Percentiles rank a stretch among this genome's conserved stretches.
Conservation (phyloP, 2,888 invertebrate species). For the Lasioglossum villosulum region DNA sequence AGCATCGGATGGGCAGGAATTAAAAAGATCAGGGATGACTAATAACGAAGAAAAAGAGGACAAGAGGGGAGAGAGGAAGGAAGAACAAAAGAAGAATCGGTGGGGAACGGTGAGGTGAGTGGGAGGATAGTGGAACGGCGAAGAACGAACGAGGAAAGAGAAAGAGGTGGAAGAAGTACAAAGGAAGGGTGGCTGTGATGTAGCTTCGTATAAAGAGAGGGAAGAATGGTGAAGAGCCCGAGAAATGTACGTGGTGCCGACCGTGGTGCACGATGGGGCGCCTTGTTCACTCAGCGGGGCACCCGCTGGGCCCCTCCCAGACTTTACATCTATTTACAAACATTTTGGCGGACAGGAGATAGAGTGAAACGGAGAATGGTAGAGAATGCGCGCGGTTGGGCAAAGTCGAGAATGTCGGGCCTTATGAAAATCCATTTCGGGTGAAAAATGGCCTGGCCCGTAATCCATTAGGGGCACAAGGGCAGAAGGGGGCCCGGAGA, state of each 20-base stretch:
- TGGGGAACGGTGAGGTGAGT: slow-evolving; percentile 12
- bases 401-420: slow-evolving; percentile 68
- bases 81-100: neutral
- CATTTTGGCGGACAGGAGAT: slow-evolving; percentile 80
- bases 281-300: slow-evolving; percentile 81
- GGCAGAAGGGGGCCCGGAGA: slow-evolving; percentile 32
- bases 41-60: slow-evolving; percentile 34
- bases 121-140: slow-evolving; percentile 16
- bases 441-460: slow-evolving; percentile 78
- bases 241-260: slow-evolving; percentile 70
- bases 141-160: slow-evolving; percentile 19
- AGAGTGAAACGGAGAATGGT: slow-evolving; percentile 61
- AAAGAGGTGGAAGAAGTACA: slow-evolving; percentile 57
- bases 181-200: slow-evolving; percentile 66
- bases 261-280: slow-evolving; percentile 79
- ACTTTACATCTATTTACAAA: slow-evolving; percentile 83
- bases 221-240: slow-evolving; percentile 72
- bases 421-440: slow-evolving; percentile 77
- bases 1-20: slow-evolving; percentile 57
- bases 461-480: slow-evolving; percentile 68
- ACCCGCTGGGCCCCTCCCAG: slow-evolving; percentile 76
- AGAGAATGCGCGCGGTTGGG: slow-evolving; percentile 59
- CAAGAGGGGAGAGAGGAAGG: neutral
- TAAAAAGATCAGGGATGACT: slow-evolving; percentile 29
- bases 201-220: slow-evolving; percentile 66